Percentiles rank a stretch among this genome's conserved stretches.
Evolutionary conservation across 2,797 vertebrate species (phyloP).

Genomic region (Eupleurogrammus muticus): DNA sequence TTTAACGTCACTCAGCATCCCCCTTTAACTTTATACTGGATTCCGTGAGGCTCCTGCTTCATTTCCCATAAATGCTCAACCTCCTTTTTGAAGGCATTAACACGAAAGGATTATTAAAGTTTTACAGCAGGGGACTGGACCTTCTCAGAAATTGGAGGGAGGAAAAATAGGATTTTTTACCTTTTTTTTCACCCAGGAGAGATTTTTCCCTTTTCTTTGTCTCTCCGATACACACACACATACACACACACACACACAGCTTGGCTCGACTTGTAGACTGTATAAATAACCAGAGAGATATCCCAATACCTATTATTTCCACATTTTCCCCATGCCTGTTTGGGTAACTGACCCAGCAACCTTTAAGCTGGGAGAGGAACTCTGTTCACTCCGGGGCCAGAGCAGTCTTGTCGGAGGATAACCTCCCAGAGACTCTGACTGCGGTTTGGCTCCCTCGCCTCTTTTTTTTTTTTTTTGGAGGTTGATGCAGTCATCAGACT

Average conservation of each 20-base stretch:
- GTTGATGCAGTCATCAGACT: constrained; percentile 49
- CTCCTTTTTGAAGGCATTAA: constrained; percentile 52
- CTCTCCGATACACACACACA: neutral
- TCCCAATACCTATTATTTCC: constrained; percentile 9
- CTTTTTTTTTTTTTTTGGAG: constrained; percentile 45
- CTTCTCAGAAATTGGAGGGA: constrained; percentile 2
- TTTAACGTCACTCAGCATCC: constrained; percentile 41
- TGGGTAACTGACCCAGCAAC: constrained; percentile 16
- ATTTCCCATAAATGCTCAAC: constrained; percentile 41
- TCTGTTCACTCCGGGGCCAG: constrained; percentile 18
- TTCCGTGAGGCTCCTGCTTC: constrained; percentile 34
- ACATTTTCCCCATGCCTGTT: constrained; percentile 11
- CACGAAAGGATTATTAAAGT: constrained; percentile 30
- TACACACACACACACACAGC: neutral
- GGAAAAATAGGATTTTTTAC: constrained; percentile 18
- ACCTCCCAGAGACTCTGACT: constrained; percentile 38
- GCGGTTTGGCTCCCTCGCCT: constrained; percentile 54
- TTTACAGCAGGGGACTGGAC: constrained; percentile 6
- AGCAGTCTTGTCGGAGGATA: constrained; percentile 37
- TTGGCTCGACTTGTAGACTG: neutral
- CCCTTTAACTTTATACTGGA: constrained; percentile 24
- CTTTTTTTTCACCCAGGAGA: constrained; percentile 8
- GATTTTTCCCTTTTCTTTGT: neutral
- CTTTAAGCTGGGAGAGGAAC: constrained; percentile 9
- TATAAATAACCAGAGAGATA: neutral